Evolutionary conservation across 2,888 invertebrate genomes (phyloP).

Genomic region (Tachina lurida): DNA sequence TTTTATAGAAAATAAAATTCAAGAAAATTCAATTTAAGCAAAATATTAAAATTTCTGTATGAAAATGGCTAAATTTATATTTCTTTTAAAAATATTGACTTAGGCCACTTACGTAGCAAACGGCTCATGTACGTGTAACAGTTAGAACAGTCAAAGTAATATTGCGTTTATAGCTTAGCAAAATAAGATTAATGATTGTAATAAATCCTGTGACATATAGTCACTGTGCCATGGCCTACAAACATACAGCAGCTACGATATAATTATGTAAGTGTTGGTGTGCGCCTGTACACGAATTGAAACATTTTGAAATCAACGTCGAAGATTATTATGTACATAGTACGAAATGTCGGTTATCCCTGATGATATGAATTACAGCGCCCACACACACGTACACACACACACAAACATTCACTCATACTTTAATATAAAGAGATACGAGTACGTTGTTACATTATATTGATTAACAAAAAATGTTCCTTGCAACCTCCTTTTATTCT

Average conservation of each 20-base stretch:
- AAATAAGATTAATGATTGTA: conserved; percentile 83
- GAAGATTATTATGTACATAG: conserved; percentile 79
- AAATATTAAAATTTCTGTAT: not conserved
- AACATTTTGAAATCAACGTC: conserved; percentile 79
- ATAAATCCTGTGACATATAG: conserved; percentile 81
- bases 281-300: conserved; percentile 10
- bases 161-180: conserved; percentile 72
- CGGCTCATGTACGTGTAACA: conserved; percentile 1
- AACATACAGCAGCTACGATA: conserved; percentile 63
- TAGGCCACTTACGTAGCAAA: not conserved
- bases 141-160: conserved; percentile 67
- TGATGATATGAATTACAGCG: conserved; percentile 68
- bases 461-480: conserved; percentile 77
- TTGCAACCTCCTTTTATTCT: conserved; percentile 44
- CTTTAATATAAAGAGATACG: not conserved
- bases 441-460: conserved; percentile 76
- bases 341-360: conserved; percentile 64
- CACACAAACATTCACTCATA: conserved; percentile 2
- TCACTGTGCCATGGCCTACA: conserved; percentile 72
- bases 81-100: not conserved
- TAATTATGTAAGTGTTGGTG: conserved; percentile 42
- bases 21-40: not conserved
- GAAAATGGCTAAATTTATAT: not conserved
- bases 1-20: not conserved
- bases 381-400: conserved; percentile 4